Conservation (phyloP, 2,888 invertebrate species). For the Nezara viridula region DNA sequence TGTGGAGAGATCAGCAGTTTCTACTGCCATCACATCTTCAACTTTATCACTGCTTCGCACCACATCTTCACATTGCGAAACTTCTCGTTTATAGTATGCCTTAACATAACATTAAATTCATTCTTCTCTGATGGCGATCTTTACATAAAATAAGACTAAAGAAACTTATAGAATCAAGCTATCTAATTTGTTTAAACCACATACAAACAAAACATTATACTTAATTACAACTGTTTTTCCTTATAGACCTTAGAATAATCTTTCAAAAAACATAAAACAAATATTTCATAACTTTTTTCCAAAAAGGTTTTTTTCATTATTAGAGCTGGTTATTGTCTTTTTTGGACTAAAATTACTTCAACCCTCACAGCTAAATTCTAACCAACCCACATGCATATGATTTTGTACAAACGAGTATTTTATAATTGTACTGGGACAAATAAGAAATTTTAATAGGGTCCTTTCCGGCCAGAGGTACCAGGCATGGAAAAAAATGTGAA, state of each 20-base stretch:
- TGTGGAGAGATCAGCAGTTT: constrained; percentile 86
- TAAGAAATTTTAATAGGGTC: too few species aligned
- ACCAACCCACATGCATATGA: too few species aligned
- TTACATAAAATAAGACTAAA: background rate
- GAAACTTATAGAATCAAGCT: background rate
- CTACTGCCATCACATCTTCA: constrained; percentile 82
- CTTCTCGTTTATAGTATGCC: constrained; percentile 67
- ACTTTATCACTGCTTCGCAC: constrained; percentile 79
- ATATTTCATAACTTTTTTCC: background rate
- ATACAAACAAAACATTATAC: background rate
- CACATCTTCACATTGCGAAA: constrained; percentile 75
- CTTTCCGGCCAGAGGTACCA: too few species aligned
- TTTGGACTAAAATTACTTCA: too few species aligned
- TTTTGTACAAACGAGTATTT: background rate
- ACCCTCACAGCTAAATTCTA: background rate
- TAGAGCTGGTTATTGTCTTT: too few species aligned
- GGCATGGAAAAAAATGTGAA: too few species aligned
- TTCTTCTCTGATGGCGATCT: background rate
- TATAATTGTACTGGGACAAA: too few species aligned
- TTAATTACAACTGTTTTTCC: background rate
- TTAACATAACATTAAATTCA: constrained; percentile 54
- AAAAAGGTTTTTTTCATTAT: too few species aligned
- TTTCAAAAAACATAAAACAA: background rate
- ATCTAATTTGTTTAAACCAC: background rate
- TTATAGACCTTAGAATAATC: background rate